Conservation (phyloP, 2,888 invertebrate genomes). For the Suillia variegata region DNA sequence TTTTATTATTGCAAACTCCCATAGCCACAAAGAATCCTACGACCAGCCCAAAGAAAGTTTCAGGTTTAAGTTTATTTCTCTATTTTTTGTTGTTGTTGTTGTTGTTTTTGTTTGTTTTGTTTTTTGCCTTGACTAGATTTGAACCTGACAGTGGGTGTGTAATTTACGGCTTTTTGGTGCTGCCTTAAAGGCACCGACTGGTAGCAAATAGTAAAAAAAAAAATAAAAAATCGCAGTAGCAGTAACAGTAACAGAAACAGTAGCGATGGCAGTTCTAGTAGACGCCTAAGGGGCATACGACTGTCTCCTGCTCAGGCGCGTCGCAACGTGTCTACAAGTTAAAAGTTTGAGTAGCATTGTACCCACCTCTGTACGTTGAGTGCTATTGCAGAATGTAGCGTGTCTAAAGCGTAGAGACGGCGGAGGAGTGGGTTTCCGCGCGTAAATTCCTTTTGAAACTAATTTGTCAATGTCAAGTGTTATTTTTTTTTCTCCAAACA, state of each 20-base stretch:
- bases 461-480: slow-evolving; percentile 57
- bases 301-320: background rate
- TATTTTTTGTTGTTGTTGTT: too few species aligned
- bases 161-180: slow-evolving; percentile 16
- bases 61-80: too few species aligned
- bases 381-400: too few species aligned
- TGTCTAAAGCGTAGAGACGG: too few species aligned
- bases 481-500: slow-evolving; percentile 29
- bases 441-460: slow-evolving; percentile 42
- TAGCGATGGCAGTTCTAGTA: background rate
- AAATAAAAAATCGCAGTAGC: too few species aligned
- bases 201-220: too few species aligned
- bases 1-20: slow-evolving; percentile 40
- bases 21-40: too few species aligned
- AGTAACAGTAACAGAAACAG: too few species aligned
- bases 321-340: background rate
- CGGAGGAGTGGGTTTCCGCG: too few species aligned
- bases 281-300: background rate
- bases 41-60: too few species aligned
- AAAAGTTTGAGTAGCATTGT: background rate
- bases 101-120: too few species aligned
- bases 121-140: too few species aligned
- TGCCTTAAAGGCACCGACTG: background rate
- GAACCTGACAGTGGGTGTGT: slow-evolving; percentile 7
- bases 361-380: background rate